Conservation (phyloP, 2,113 vertebrate species). For the Pseudolaguvia tuberculata region DNA sequence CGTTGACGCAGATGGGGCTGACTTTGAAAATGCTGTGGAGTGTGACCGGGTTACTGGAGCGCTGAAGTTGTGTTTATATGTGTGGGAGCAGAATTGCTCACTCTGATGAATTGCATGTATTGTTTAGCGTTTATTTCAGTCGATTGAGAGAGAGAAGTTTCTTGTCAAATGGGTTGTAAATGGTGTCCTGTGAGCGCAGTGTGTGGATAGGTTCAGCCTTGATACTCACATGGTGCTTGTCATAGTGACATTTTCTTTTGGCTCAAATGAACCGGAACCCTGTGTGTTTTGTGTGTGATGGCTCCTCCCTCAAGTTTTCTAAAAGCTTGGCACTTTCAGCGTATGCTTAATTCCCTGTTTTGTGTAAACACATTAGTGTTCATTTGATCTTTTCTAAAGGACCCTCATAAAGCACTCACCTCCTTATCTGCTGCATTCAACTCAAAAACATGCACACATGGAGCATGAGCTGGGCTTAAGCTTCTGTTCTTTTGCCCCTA, state of each 20-base stretch:
- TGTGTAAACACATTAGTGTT: background rate
- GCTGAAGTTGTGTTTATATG: background rate
- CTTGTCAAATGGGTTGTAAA: slow-evolving; percentile 32
- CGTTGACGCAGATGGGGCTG: slow-evolving; percentile 5
- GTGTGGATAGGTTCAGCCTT: background rate
- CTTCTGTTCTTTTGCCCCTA: background rate
- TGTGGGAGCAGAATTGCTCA: background rate
- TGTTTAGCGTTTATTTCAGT: slow-evolving; percentile 32
- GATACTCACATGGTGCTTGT: background rate
- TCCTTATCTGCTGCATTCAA: slow-evolving; percentile 16
- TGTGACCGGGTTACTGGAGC: slow-evolving; percentile 4
- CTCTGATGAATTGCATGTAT: slow-evolving; percentile 30
- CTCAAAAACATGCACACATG: background rate
- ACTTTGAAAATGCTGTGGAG: slow-evolving; percentile 16
- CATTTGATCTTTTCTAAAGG: slow-evolving; percentile 16
- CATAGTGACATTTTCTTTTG: background rate
- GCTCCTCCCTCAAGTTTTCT: slow-evolving; percentile 4
- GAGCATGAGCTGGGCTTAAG: background rate
- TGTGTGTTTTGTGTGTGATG: background rate
- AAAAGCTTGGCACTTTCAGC: slow-evolving; percentile 10
- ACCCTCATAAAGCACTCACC: slow-evolving; percentile 15
- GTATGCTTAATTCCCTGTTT: slow-evolving; percentile 1
- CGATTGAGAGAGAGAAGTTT: slow-evolving; percentile 31
- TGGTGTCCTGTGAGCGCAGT: background rate
- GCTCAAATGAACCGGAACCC: background rate